These are phyloP conservation scores for Brachypodius melanocephalos DNA, from an alignment of 2,113 vertebrate species.

Conservation along the genomic window DNA sequence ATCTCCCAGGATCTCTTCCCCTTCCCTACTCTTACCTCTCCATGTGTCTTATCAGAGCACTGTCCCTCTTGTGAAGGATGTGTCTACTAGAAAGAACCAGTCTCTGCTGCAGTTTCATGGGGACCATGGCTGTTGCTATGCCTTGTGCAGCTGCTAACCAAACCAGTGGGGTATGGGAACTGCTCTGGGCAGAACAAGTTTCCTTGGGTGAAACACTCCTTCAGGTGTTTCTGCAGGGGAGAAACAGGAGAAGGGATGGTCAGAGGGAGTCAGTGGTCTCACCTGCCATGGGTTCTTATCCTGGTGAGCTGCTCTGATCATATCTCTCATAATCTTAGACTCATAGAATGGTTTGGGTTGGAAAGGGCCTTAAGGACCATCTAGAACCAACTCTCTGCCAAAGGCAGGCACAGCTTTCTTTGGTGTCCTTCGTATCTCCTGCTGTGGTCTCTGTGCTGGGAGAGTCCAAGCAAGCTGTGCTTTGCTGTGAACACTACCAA, in stretches of 20 bases:
- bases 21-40: not conserved
- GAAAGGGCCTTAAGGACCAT: not conserved
- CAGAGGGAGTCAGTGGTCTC: not conserved
- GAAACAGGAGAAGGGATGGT: not conserved
- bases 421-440: not conserved
- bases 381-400: not conserved
- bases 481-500: fast-evolving
- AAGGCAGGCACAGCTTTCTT: not conserved
- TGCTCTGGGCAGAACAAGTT: not conserved
- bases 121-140: not conserved
- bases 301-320: not conserved
- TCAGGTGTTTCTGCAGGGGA: not conserved
- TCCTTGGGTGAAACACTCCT: not conserved
- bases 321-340: not conserved
- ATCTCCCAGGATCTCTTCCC: not conserved
- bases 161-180: not conserved
- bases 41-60: not conserved
- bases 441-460: not conserved
- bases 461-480: not conserved
- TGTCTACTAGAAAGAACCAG: not conserved
- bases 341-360: not conserved
- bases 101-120: not conserved
- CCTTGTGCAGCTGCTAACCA: not conserved
- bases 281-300: not conserved
- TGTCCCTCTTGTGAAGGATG: not conserved